Conservation (phyloP, 2,888 invertebrate genomes). For the Ptilodon capucinus region DNA sequence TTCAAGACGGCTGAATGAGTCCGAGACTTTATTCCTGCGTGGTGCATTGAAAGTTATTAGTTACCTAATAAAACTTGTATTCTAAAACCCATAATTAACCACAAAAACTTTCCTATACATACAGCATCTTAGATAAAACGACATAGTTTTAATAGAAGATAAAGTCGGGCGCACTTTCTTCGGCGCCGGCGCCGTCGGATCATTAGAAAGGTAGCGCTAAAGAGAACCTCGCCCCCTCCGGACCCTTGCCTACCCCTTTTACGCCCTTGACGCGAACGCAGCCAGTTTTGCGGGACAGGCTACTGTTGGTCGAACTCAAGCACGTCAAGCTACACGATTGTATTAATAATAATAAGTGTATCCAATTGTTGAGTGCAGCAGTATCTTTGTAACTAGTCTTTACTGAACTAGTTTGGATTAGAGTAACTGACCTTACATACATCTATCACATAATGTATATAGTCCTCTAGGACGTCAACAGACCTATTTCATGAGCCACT, state of each 20-base stretch:
- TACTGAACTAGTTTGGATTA: too few species aligned
- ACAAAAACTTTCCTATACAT: neutral
- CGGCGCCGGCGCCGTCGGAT: constrained; percentile 22
- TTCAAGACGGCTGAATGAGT: too few species aligned
- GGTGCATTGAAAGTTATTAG: too few species aligned
- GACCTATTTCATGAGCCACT: too few species aligned
- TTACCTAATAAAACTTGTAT: neutral
- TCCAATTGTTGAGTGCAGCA: neutral
- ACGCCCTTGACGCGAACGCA: neutral
- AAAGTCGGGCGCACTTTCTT: constrained; percentile 28
- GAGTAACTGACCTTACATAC: too few species aligned
- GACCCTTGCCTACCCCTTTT: neutral
- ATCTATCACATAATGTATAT: too few species aligned
- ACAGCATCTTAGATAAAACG: neutral
- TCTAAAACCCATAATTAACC: neutral
- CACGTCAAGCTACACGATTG: neutral
- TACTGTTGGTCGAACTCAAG: neutral
- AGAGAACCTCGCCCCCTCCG: constrained; percentile 4
- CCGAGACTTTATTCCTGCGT: too few species aligned
- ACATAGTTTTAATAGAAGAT: neutral
- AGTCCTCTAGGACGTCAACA: too few species aligned
- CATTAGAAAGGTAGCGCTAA: constrained; percentile 31
- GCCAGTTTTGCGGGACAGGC: neutral
- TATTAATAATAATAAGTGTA: neutral
- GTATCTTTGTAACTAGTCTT: too few species aligned